These are phyloP conservation scores for Laterallus jamaicensis DNA, from an alignment of 2,113 vertebrate species.

Conservation along the genomic window DNA sequence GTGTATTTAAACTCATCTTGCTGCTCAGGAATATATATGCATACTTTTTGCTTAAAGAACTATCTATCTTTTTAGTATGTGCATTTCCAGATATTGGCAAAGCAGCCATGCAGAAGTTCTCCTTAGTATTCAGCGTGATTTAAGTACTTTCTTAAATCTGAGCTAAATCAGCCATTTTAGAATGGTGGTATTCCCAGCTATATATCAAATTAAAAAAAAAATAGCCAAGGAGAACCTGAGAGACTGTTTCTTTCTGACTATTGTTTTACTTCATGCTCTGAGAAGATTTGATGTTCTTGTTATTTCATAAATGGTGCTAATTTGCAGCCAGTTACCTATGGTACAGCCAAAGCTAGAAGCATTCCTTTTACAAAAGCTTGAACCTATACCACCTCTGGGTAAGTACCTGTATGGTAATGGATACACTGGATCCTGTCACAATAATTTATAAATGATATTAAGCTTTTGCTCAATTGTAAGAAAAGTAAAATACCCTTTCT, in stretches of 20 bases:
- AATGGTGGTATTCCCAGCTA: not conserved
- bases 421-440: not conserved
- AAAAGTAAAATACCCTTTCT: conserved; percentile 5
- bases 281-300: not conserved
- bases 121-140: not conserved
- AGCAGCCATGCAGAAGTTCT: not conserved
- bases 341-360: conserved; percentile 1
- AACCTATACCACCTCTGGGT: not conserved
- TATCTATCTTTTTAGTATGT: not conserved
- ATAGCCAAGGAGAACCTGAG: not conserved
- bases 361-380: not conserved
- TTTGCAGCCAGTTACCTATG: not conserved
- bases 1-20: not conserved
- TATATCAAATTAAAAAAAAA: not conserved
- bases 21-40: not conserved
- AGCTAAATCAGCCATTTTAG: not conserved
- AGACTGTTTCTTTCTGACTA: not conserved
- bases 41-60: not conserved
- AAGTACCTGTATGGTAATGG: not conserved
- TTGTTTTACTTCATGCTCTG: conserved; percentile 21
- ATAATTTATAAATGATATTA: not conserved
- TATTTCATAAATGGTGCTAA: conserved; percentile 35
- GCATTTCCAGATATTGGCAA: not conserved
- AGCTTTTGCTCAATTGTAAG: not conserved
- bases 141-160: not conserved